Conservation (phyloP, 2,888 invertebrate genomes). For the Stomorhina lunata region DNA sequence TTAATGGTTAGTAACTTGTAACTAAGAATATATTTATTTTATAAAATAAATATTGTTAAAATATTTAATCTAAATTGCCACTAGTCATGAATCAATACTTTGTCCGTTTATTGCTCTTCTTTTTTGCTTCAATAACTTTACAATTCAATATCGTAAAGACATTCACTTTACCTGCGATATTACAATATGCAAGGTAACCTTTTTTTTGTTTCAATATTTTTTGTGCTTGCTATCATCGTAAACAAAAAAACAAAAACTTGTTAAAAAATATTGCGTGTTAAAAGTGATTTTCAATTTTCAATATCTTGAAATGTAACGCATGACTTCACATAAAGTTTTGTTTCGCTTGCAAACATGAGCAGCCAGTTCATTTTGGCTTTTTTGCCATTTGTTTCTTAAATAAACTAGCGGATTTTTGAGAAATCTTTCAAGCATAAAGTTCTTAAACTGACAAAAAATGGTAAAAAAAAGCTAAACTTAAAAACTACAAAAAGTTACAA, state of each 20-base stretch:
- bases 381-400: conserved; percentile 15
- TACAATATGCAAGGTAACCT: conserved; percentile 49
- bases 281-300: conserved; percentile 64
- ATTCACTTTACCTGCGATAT: conserved; percentile 57
- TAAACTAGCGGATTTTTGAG: conserved; percentile 46
- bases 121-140: conserved; percentile 40
- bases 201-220: conserved; percentile 19
- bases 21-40: no score
- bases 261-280: conserved; percentile 61
- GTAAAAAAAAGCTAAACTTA: background rate
- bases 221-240: background rate
- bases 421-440: conserved; percentile 59
- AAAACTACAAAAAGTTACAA: conserved; percentile 18
- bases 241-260: conserved; percentile 26
- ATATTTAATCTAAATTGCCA: background rate
- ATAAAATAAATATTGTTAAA: no score
- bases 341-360: conserved; percentile 32
- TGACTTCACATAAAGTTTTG: conserved; percentile 51
- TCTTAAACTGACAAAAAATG: conserved; percentile 44
- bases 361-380: conserved; percentile 4
- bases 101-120: background rate
- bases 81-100: background rate
- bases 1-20: no score
- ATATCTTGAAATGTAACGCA: conserved; percentile 61
- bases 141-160: conserved; percentile 39